Conservation (phyloP, 2,888 invertebrate species). For the Callinectes sapidus region DNA sequence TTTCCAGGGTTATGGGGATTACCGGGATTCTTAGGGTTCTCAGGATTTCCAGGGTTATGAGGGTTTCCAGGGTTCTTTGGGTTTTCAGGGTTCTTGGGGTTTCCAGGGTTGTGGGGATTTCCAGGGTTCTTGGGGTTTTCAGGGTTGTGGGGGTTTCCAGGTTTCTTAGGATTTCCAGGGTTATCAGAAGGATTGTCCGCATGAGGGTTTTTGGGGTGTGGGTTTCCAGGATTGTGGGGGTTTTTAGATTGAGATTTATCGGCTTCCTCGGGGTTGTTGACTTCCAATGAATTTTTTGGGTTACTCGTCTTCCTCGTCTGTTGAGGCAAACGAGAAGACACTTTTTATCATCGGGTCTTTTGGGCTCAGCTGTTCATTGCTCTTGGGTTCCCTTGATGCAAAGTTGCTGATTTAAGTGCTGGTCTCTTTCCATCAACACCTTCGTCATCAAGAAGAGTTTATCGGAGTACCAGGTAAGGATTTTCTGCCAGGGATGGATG, state of each 20-base stretch:
- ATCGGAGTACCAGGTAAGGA: not conserved
- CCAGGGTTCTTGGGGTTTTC: not conserved
- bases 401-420: not conserved
- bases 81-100: not conserved
- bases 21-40: not conserved
- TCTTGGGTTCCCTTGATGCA: not conserved
- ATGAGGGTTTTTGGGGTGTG: not conserved
- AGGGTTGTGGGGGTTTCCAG: not conserved
- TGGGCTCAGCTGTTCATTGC: not conserved
- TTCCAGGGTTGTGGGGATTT: not conserved
- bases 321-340: slow-evolving; percentile 45
- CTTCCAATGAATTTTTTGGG: slow-evolving; percentile 45
- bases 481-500: not conserved
- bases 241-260: slow-evolving; percentile 39
- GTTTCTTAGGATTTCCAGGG: not conserved
- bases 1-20: not conserved
- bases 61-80: not conserved
- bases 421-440: not conserved
- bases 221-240: not conserved
- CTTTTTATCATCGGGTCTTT: slow-evolving; percentile 35
- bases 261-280: slow-evolving; percentile 37
- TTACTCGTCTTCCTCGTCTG: slow-evolving; percentile 52
- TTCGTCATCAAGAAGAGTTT: not conserved
- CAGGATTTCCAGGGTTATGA: not conserved
- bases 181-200: not conserved